Base-by-base conservation (phyloP, 2,113 vertebrate genomes). In the Laticauda colubrina region DNA sequence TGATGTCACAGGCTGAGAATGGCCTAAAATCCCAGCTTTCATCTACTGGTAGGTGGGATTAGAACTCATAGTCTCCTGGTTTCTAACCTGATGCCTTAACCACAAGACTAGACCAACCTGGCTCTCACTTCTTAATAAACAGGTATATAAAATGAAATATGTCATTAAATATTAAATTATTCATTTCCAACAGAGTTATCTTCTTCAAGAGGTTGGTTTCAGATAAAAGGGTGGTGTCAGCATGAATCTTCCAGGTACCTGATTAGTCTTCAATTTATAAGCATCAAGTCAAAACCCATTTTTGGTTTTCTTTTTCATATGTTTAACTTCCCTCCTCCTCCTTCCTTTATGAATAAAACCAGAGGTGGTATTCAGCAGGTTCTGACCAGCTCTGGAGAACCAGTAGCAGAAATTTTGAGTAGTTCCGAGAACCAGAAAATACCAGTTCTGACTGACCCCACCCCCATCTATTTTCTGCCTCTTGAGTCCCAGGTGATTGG, bases 141-240 rank as follows among this genome's bases (percentile, higher is more conserved):
- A 85, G 39, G n/a, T 85, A 85, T 89, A 89, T 69, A 69, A 69
- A 89, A 93, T 93, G 85, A 93, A 93, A 85, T 24, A 43, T 53
- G 64, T 89, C 39, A 75, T 51, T 39, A 89, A 48, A 89, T 48
- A 85, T 89, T 89, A 89, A 59, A 93, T 93, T 55, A 59, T 92
- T 54, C 75, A 89, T 89, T 85, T 89, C 24, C 54, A 89, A 9
- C 54, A 6, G 21, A 5, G 24, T 57, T 85, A 55, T 89, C 69
- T 89, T 59, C 88, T 69, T 92, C 43, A 56, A 75, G 39, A 56
- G 69, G 54, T 59, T 89, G 43, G n/a, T 89, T 85, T 48, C 69
- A 89, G 85, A 93, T 85, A 93, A 93, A 89, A 34, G 85, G 85
- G 39, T 11, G 43, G n/a, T 4, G 48, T n/a, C 61, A 69, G 69